Evolutionary conservation across 2,113 vertebrate genomes (phyloP), one percentile per base, ranked within the genome.

Genomic region (Takifugu flavidus): DNA sequence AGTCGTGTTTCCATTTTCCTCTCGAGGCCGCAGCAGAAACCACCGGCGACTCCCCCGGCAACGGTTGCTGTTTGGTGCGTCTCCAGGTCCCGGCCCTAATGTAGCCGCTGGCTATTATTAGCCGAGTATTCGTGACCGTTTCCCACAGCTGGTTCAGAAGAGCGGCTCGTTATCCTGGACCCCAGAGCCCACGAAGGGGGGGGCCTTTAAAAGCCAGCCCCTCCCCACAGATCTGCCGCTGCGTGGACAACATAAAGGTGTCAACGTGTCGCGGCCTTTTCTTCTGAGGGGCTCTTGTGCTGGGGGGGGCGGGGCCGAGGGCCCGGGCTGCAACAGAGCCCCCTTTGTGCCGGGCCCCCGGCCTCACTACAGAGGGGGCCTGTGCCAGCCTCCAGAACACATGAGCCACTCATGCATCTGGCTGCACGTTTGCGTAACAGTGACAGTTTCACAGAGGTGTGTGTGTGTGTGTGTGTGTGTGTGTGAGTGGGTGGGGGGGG

Each of bases 301-400:
- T 77, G 74, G 77, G 66, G 20, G 20, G 42, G 7, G 67, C 46
- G 63, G 85, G 62, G 34, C 34, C 34, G 62, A 0, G 34, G 31
- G 0, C 56, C 42, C 61, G 20, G 20, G 20, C 20, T 20, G 20
- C 20, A 68, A 91, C 79, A 91, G 83, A 84, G 87, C 62, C 67
- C 67, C 85, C 77, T 78, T 89, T 91, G 89, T 90, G 67, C 1
- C 0, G 55, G 64, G 7, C 67, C 62, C 49, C 81, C 84, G 47
- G 62, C 71, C 71, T 39, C 51, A 39, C 72, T 47, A 85, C 85
- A 88, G 90, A 90, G 88, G 78, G 80, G 75, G 84, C 63, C 82
- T 88, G 88, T 91, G 87, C 87, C 90, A 83, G 86, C 68, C 89
- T 75, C 85, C 4, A 52, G 79, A 88, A 86, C 87, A 86, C 83